phyloP scores from a whole-genome alignment of 2,113 vertebrate genomes.

The Oophaga pumilio region DNA sequence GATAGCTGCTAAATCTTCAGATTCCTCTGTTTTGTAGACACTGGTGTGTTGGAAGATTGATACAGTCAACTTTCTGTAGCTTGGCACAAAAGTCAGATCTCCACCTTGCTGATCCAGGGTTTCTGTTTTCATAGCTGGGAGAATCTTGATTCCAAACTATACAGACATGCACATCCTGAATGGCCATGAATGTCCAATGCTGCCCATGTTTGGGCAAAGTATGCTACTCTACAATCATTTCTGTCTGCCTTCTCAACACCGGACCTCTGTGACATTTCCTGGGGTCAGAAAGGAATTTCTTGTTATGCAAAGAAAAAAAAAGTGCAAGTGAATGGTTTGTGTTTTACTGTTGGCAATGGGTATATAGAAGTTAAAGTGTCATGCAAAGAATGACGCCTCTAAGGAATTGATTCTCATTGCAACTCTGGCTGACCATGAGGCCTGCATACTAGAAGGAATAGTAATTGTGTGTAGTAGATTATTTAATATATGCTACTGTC shows the following conservation, averaged over 20 bases:
- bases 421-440: neutral
- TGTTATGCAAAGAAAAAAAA: conserved; percentile 37
- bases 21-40: conserved; percentile 49
- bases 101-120: conserved; percentile 47
- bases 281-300: conserved; percentile 50
- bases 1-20: conserved; percentile 44
- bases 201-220: conserved; percentile 57
- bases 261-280: conserved; percentile 53
- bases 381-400: neutral
- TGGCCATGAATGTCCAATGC: neutral
- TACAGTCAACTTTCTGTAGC: conserved; percentile 55
- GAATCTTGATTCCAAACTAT: conserved; percentile 47
- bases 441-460: neutral
- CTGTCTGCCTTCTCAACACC: conserved; percentile 41
- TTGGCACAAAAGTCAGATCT: conserved; percentile 47
- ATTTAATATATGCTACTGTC: neutral
- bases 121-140: conserved; percentile 54
- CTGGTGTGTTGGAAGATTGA: conserved; percentile 54
- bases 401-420: conserved; percentile 2
- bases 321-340: conserved; percentile 1
- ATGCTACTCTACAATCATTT: conserved; percentile 44
- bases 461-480: neutral
- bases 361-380: neutral
- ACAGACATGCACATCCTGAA: conserved; percentile 54
- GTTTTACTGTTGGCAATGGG: conserved; percentile 26